Percentiles rank a stretch among this genome's conserved stretches.
These are phyloP conservation scores for Zaprionus obscuricornis DNA, from an alignment of 2,888 invertebrate species.

Conservation along the genomic window DNA sequence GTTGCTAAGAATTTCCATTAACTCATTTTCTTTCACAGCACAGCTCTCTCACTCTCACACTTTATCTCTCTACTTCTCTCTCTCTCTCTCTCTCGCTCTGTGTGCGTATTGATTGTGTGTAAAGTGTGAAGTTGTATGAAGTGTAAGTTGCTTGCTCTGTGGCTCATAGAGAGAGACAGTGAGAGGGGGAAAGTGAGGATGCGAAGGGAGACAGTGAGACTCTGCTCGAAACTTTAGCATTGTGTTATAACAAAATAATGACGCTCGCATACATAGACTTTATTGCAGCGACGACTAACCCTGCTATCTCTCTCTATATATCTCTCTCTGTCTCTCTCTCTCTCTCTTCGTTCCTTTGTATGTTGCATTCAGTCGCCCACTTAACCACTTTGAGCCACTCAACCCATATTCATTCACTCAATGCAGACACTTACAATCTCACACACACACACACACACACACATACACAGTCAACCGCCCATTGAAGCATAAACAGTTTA, in stretches of 20 bases:
- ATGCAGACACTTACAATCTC: conserved; percentile 5
- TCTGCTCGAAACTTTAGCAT: conserved; percentile 64
- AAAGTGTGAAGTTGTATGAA: no score
- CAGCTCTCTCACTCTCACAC: conserved; percentile 55
- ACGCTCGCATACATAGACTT: conserved; percentile 54
- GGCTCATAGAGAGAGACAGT: conserved; percentile 29
- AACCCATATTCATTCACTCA: conserved; percentile 24
- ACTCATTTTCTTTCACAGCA: conserved; percentile 73
- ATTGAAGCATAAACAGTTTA: conserved; percentile 62
- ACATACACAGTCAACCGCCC: conserved; percentile 17
- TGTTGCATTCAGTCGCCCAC: no score
- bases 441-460: conserved; percentile 12
- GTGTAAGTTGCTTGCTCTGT: conserved; percentile 65
- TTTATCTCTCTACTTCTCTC: conserved; percentile 23
- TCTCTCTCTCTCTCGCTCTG: conserved; percentile 36
- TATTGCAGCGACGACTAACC: conserved; percentile 25
- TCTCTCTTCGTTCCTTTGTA: no score
- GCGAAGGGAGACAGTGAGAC: conserved; percentile 2
- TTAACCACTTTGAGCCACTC: no score
- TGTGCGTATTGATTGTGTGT: conserved; percentile 67
- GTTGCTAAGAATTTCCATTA: conserved; percentile 77
- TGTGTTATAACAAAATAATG: conserved; percentile 76
- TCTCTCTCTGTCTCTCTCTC: no score
- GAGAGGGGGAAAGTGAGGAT: neutral
- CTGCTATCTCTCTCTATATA: neutral